Base-by-base conservation (phyloP, 2,797 vertebrate species). In the Artibeus jamaicensis region DNA sequence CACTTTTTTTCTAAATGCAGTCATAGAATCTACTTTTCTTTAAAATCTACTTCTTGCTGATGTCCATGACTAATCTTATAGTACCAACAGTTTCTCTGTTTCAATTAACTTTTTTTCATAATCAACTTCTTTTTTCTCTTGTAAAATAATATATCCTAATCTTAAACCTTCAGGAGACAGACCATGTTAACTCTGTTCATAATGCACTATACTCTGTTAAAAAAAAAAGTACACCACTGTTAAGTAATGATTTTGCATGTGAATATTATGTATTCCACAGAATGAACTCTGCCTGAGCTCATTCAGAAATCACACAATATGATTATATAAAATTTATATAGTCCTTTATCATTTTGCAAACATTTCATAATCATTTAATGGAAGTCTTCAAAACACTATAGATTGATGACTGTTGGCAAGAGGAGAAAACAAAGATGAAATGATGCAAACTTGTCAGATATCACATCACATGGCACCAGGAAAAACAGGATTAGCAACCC, bases 301-400 rank as follows among this genome's bases (percentile, higher is more conserved):
- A 86, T 91, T 82, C 68, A 9, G 82, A 92, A 22, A 59, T 86
- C 3, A 90, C 6, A 95, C 19, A 81, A 74, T 83, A 57, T 48
- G 79, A 85, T 67, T 59, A 73, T 16, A 42, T 42, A 39, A 39
- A 19, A 86, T 19, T 70, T 89, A 53, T 70, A 93, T 70, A 93
- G 73, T 16, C 9, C 24, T 86, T 79, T 91, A 62, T 97, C n/a
- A 90, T 90, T 90, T 92, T 89, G 24, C 11, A 83, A 95, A 94
- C 10, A 83, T 79, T 77, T 90, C 29, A 79, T 78, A 93, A 57
- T 81, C 22, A 76, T 74, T 94, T 92, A 90, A 83, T 68, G 79
- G 24, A 88, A 37, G 42, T 79, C 70, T 67, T 91, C 24, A 95
- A 95, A 96, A 76, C 32, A 92, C 39, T 81, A 90, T 82, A 93